These are phyloP conservation scores for Atopsyche davidsoni DNA, from an alignment of 1,140 invertebrate species.

Conservation along the genomic window DNA sequence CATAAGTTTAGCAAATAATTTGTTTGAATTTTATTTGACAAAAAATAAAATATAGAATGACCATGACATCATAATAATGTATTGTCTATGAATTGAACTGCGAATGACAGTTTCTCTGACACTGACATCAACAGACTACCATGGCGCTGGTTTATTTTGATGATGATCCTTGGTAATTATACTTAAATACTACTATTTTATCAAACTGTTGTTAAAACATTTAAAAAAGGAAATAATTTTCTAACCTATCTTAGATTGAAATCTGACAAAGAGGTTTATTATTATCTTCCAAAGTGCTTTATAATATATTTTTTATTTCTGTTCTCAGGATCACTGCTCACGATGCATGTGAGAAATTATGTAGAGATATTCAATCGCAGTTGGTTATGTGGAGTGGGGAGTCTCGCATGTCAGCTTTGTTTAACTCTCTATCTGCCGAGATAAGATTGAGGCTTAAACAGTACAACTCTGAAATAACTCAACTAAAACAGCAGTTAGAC, in stretches of 20 bases:
- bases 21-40: too few relatives aligned
- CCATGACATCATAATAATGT: too few relatives aligned
- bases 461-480: conserved; percentile 52
- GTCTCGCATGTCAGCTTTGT: conserved; percentile 47
- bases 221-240: neutral
- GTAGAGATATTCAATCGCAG: conserved; percentile 57
- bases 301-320: too few relatives aligned
- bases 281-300: neutral
- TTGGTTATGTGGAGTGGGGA: conserved; percentile 51
- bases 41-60: too few relatives aligned
- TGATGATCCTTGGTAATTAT: conserved; percentile 26
- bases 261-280: neutral
- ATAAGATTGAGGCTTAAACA: conserved; percentile 59
- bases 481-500: conserved; percentile 54
- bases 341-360: conserved; percentile 59
- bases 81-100: neutral
- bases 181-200: neutral
- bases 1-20: too few relatives aligned
- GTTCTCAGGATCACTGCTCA: conserved; percentile 55
- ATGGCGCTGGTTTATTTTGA: conserved; percentile 28
- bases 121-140: conserved; percentile 9
- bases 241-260: neutral
- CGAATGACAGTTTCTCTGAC: neutral
- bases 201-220: neutral
- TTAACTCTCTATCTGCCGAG: conserved; percentile 51